Evolutionary conservation across 2,888 invertebrate species (phyloP).

Genomic region (Xestia xanthographa): DNA sequence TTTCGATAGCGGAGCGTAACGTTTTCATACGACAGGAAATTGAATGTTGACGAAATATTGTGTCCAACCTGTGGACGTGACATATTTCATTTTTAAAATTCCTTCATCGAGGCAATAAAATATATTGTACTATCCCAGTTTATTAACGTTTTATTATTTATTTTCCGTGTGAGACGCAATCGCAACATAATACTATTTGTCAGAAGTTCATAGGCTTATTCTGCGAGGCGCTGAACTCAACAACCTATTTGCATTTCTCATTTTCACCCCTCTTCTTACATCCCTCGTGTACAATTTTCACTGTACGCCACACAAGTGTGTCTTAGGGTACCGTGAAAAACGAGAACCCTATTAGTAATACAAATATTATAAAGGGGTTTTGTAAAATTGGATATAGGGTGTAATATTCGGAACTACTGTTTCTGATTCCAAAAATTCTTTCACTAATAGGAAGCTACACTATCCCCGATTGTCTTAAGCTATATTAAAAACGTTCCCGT

Average conservation of each 20-base stretch:
- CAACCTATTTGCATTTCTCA: constrained; percentile 89
- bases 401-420: background rate
- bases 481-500: background rate
- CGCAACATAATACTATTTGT: constrained; percentile 84
- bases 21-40: constrained; percentile 81
- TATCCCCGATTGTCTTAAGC: background rate
- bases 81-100: constrained; percentile 70
- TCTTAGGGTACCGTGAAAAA: constrained; percentile 72
- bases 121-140: constrained; percentile 58
- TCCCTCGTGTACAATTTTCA: constrained; percentile 84
- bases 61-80: constrained; percentile 67
- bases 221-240: constrained; percentile 80
- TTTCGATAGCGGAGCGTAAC: constrained; percentile 74
- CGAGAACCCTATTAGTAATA: constrained; percentile 46
- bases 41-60: constrained; percentile 80
- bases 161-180: constrained; percentile 73
- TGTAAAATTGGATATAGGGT: background rate
- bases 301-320: constrained; percentile 74
- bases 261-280: constrained; percentile 84
- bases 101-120: constrained; percentile 55
- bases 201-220: constrained; percentile 85
- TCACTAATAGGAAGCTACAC: background rate
- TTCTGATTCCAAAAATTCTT: background rate
- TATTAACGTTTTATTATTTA: constrained; percentile 75
- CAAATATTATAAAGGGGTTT: background rate